phyloP scores from a whole-genome alignment of 2,797 vertebrate species.

The Oryzias dopingdopingensis region DNA sequence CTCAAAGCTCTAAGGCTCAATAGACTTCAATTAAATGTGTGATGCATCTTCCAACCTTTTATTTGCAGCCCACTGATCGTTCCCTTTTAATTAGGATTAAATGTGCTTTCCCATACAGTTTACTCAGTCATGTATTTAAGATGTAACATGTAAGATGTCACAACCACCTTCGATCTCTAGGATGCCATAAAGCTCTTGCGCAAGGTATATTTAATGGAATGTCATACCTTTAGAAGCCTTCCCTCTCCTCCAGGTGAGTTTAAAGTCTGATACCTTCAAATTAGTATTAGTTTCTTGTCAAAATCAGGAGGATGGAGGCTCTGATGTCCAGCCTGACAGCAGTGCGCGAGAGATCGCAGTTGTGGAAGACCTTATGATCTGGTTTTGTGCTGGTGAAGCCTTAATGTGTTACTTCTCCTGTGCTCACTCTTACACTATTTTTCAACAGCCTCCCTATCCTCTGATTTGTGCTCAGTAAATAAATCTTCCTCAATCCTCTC shows the following conservation, averaged over 20 bases:
- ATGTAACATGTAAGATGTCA: no score
- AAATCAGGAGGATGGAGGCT: neutral
- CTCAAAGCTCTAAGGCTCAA: no score
- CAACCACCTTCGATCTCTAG: neutral
- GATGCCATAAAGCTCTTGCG: no score
- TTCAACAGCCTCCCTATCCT: conserved; percentile 28
- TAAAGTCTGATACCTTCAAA: neutral
- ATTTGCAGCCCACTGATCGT: no score
- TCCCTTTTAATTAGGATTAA: no score
- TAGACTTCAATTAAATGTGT: no score
- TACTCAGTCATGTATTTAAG: no score
- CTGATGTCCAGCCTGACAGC: conserved; percentile 64
- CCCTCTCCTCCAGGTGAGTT: neutral
- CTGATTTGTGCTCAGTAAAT: conserved; percentile 62
- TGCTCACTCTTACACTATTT: conserved; percentile 1
- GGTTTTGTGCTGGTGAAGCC: conserved; percentile 5
- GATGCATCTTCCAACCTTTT: no score
- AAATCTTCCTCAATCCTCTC: conserved; percentile 51
- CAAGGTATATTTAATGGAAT: neutral
- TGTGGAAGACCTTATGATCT: conserved; percentile 66
- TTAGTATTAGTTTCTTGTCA: neutral
- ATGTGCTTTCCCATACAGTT: no score
- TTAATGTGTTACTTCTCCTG: conserved; percentile 7
- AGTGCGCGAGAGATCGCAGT: conserved; percentile 60
- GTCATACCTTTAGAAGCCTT: conserved; percentile 60